These are phyloP conservation scores for Conops quadrifasciatus DNA, from an alignment of 2,888 invertebrate genomes.

Conservation along the genomic window DNA sequence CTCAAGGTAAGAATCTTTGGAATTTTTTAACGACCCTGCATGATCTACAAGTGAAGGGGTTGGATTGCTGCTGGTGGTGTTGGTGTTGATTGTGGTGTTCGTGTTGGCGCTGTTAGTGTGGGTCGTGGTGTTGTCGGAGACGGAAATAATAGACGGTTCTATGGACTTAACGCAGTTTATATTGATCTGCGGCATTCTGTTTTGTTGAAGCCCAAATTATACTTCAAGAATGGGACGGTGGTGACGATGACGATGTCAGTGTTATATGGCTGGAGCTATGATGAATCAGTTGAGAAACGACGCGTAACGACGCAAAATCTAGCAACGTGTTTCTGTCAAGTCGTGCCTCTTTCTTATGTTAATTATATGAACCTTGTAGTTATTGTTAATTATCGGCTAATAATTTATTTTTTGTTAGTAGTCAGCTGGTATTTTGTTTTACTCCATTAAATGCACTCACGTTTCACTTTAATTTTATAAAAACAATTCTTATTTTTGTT, in stretches of 20 bases:
- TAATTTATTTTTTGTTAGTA: background rate
- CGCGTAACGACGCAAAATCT: background rate
- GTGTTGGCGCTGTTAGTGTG: slow-evolving; percentile 26
- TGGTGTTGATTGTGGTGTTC: slow-evolving; percentile 25
- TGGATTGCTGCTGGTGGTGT: slow-evolving; percentile 12
- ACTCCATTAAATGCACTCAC: slow-evolving; percentile 2
- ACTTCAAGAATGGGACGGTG: background rate
- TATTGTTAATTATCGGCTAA: background rate
- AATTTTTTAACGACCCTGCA: slow-evolving; percentile 47
- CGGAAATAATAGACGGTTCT: slow-evolving; percentile 43
- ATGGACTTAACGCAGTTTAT: slow-evolving; percentile 51
- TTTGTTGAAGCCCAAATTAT: background rate
- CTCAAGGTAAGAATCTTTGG: slow-evolving; percentile 57
- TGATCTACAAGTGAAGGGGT: slow-evolving; percentile 26
- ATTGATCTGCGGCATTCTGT: slow-evolving; percentile 52
- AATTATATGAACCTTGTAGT: background rate
- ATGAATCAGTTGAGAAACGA: slow-evolving; percentile 3
- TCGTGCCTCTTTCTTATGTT: background rate
- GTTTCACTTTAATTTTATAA: slow-evolving; percentile 6
- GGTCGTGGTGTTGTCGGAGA: slow-evolving; percentile 37
- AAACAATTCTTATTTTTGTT: background rate
- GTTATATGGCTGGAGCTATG: slow-evolving; percentile 5
- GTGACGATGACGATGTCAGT: background rate
- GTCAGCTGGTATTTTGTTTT: too few relatives aligned
- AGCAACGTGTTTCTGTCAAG: background rate